Conservation (phyloP, 2,113 vertebrate species). For the Pseudopipra pipra region DNA sequence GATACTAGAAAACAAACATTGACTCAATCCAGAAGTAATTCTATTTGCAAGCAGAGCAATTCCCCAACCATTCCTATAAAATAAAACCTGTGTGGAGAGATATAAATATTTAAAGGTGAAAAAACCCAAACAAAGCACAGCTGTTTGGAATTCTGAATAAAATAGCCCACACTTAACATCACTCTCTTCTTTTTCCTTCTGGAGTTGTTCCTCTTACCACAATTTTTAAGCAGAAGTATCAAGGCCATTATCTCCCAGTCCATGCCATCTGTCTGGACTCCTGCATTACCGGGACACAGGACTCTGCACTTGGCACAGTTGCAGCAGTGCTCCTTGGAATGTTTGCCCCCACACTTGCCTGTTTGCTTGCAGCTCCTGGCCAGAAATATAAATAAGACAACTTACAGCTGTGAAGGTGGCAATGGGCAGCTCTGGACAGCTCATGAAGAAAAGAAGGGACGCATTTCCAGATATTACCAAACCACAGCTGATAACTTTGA, state of each 20-base stretch:
- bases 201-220: neutral
- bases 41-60: neutral
- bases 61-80: neutral
- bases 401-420: neutral
- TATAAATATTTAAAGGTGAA: neutral
- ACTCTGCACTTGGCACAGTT: neutral
- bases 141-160: neutral
- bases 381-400: neutral
- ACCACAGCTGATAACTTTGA: neutral
- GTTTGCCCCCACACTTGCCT: neutral
- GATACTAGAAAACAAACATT: neutral
- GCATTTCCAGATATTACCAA: neutral
- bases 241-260: neutral
- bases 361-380: neutral
- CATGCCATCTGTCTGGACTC: neutral
- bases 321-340: neutral
- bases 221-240: neutral
- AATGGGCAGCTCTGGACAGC: neutral
- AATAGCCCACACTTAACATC: neutral
- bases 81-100: neutral
- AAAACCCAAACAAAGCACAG: neutral
- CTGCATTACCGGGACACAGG: rapidly evolving
- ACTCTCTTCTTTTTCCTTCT: neutral
- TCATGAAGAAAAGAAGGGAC: neutral
- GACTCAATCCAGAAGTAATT: neutral